phyloP scores from a whole-genome alignment of 2,888 invertebrate species.

The Apotomis turbidana region DNA sequence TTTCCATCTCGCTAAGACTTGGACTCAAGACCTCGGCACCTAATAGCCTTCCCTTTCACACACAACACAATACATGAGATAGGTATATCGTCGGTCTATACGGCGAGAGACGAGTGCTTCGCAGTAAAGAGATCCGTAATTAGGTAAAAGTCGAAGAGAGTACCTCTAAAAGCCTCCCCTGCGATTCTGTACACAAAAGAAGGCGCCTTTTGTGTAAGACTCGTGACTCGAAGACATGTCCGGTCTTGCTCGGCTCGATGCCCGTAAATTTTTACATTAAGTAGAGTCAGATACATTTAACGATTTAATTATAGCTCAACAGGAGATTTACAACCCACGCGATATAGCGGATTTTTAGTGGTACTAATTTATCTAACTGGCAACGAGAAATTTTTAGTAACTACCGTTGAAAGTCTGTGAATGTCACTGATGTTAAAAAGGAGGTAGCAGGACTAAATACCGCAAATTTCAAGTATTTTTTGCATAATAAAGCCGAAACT shows the following conservation, averaged over 20 bases:
- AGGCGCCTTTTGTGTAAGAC: conserved; percentile 31
- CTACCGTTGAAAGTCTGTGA: no score
- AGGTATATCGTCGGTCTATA: conserved; percentile 11
- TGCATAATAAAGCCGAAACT: no score
- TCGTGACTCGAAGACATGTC: conserved; percentile 36
- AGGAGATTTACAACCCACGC: no score
- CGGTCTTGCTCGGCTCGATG: conserved; percentile 28
- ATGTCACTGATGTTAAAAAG: no score
- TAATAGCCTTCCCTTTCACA: conserved; percentile 21
- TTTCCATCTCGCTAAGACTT: conserved; percentile 9
- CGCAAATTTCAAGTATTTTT: no score
- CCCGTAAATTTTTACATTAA: conserved; percentile 15
- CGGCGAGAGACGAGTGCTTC: conserved; percentile 5
- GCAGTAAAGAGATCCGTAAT: conserved; percentile 31
- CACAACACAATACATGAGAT: conserved; percentile 11
- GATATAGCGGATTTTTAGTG: no score
- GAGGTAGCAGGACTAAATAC: no score
- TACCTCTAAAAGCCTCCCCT: conserved; percentile 36
- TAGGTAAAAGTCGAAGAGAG: conserved; percentile 39
- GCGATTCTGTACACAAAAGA: conserved; percentile 33
- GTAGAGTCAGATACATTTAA: background rate
- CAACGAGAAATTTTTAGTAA: no score
- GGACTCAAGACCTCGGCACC: background rate
- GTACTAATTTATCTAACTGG: no score
- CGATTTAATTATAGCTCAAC: no score